Conservation (phyloP, 2,888 invertebrate species). For the Parascotia fuliginaria region DNA sequence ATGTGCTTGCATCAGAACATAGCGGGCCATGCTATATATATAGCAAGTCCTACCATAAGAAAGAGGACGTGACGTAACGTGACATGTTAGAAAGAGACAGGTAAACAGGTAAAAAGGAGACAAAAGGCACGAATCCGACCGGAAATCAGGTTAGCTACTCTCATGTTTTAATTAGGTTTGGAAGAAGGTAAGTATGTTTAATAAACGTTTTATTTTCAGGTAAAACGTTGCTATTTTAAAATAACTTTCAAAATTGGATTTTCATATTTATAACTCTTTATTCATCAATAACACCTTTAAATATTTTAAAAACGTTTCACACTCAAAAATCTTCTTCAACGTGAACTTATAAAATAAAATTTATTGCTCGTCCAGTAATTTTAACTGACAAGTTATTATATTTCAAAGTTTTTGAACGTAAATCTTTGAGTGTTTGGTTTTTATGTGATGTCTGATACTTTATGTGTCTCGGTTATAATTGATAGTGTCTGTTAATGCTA, state of each 20-base stretch:
- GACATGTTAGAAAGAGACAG: too few relatives aligned
- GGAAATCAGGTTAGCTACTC: too few relatives aligned
- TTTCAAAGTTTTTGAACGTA: constrained; percentile 77
- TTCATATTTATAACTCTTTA: constrained; percentile 15
- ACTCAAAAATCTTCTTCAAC: constrained; percentile 48
- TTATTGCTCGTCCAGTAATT: constrained; percentile 72
- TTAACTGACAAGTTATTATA: constrained; percentile 76
- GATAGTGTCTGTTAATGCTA: constrained; percentile 14
- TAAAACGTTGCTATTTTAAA: too few relatives aligned
- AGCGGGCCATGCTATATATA: too few relatives aligned
- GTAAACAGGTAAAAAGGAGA: too few relatives aligned
- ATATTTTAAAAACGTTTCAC: constrained; percentile 58
- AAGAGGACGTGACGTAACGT: too few relatives aligned
- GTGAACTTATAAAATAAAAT: constrained; percentile 65
- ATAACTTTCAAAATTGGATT: constrained; percentile 14
- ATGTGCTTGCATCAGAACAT: too few relatives aligned
- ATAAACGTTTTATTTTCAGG: too few relatives aligned
- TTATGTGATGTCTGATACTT: constrained; percentile 68
- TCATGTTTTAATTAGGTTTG: too few relatives aligned
- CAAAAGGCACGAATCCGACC: too few relatives aligned
- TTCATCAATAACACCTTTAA: constrained; percentile 42
- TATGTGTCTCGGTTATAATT: constrained; percentile 48
- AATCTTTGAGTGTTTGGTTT: constrained; percentile 78
- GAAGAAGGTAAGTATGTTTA: too few relatives aligned
- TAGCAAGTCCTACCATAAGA: too few relatives aligned